These are phyloP conservation scores for Egretta garzetta DNA, from an alignment of 2,113 vertebrate species.

Conservation along the genomic window DNA sequence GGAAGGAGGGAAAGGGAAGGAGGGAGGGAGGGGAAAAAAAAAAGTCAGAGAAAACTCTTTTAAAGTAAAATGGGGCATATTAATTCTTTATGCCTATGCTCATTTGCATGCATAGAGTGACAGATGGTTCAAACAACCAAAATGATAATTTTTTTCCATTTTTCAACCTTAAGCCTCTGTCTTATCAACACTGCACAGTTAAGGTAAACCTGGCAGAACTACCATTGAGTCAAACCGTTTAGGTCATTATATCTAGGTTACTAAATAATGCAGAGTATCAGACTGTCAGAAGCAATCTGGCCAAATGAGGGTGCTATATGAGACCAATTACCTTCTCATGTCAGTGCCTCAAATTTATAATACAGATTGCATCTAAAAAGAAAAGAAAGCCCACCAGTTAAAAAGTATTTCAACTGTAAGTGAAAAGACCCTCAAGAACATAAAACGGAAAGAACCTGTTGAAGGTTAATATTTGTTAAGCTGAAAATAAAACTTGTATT, in stretches of 20 bases:
- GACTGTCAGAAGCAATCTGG: background rate
- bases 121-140: background rate
- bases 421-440: background rate
- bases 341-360: background rate
- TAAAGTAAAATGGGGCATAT: background rate
- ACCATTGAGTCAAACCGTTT: background rate
- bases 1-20: no score
- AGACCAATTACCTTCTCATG: background rate
- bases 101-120: background rate
- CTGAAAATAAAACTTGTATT: background rate
- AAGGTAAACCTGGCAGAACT: background rate
- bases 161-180: background rate
- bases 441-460: background rate
- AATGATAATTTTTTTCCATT: background rate
- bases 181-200: background rate
- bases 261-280: background rate
- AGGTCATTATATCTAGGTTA: background rate
- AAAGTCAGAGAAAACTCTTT: background rate
- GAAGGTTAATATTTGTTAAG: background rate
- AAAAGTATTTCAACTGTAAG: background rate
- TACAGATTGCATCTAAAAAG: background rate
- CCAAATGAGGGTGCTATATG: background rate
- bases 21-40: no score
- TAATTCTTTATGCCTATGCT: background rate
- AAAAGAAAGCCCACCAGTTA: background rate